phyloP scores from a whole-genome alignment of 2,797 vertebrate genomes.

The Argyrosomus regius region DNA sequence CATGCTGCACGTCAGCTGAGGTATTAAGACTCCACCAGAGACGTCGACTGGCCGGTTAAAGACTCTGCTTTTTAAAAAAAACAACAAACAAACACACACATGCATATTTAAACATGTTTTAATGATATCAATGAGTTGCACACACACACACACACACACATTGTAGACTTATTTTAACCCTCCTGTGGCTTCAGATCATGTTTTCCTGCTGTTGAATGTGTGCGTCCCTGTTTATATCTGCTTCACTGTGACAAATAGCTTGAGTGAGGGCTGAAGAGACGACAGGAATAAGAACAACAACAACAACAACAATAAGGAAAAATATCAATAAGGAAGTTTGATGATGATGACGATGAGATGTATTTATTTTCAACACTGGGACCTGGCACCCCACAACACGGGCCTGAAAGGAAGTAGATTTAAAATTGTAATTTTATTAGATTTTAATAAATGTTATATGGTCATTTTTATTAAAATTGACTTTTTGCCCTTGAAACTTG shows the following conservation, averaged over 20 bases:
- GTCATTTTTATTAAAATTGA: constrained; percentile 90
- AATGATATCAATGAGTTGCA: constrained; percentile 26
- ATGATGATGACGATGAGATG: constrained; percentile 70
- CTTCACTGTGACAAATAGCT: constrained; percentile 75
- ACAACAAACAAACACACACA: constrained; percentile 7
- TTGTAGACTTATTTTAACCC: constrained; percentile 58
- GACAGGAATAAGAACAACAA: constrained; percentile 24
- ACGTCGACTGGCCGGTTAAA: constrained; percentile 40
- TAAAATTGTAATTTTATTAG: constrained; percentile 88
- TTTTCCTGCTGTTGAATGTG: constrained; percentile 74
- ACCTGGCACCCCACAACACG: constrained; percentile 74
- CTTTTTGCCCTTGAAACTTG: constrained; percentile 73
- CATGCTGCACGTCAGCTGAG: constrained; percentile 47
- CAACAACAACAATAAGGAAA: constrained; percentile 42
- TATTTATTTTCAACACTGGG: constrained; percentile 88
- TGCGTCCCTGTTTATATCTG: constrained; percentile 70
- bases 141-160: constrained; percentile 23
- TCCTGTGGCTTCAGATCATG: constrained; percentile 64
- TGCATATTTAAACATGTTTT: constrained; percentile 41
- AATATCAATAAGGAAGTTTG: constrained; percentile 51
- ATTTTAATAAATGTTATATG: constrained; percentile 90
- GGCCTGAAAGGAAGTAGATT: constrained; percentile 79
- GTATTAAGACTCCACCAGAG: constrained; percentile 22
- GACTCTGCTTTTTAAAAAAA: constrained; percentile 41
- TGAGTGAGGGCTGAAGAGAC: constrained; percentile 39